Evolutionary conservation across 1,140 invertebrate species (phyloP).

Genomic region (Metaphire vulgaris): DNA sequence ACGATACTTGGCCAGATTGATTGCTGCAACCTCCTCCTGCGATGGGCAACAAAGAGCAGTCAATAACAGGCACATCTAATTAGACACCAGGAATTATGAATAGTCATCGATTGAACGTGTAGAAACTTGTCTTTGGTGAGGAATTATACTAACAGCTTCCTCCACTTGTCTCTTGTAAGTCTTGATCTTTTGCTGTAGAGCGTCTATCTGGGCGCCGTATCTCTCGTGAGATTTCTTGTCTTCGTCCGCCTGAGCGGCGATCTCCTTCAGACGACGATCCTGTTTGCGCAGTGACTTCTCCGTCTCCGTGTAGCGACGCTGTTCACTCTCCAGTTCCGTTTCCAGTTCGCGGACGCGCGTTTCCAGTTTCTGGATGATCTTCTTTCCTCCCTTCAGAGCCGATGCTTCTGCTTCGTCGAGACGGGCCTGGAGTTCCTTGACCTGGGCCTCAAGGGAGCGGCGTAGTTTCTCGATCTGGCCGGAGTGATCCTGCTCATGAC

Average conservation of each 20-base stretch:
- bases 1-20: constrained; percentile 98
- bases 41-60: constrained; percentile 20
- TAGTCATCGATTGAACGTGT: too few species aligned
- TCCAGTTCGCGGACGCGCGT: constrained; percentile 69
- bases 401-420: constrained; percentile 93
- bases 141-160: constrained; percentile 65
- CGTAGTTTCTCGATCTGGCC: constrained; percentile 95
- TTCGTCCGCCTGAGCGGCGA: constrained; percentile 80
- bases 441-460: constrained; percentile 90
- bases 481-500: constrained; percentile 97
- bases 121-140: neutral
- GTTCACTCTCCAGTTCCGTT: constrained; percentile 94
- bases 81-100: too few species aligned
- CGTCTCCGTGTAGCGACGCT: constrained; percentile 82
- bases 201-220: constrained; percentile 95
- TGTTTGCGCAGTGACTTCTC: constrained; percentile 66
- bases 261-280: constrained; percentile 62
- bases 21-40: constrained; percentile 89
- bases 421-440: constrained; percentile 91
- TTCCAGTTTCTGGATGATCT: constrained; percentile 59
- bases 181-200: constrained; percentile 98
- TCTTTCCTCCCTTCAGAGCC: constrained; percentile 96
- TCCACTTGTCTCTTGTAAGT: constrained; percentile 99
- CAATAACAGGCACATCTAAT: too few species aligned
- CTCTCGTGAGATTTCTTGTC: constrained; percentile 96